Evolutionary conservation across 1,140 invertebrate genomes (phyloP).

Genomic region (Pogonus chalceus): DNA sequence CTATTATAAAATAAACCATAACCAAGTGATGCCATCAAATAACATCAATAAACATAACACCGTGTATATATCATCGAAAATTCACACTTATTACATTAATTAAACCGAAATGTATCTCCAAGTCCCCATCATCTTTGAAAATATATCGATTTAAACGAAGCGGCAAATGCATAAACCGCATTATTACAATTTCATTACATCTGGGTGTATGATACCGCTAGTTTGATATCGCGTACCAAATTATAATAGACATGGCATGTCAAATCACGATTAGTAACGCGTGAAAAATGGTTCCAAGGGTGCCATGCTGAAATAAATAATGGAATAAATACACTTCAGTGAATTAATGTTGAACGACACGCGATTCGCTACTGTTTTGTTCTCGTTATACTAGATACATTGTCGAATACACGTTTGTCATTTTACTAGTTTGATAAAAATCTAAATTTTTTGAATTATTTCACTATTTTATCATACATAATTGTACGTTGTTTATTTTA

Average conservation of each 20-base stretch:
- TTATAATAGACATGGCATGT: conserved; percentile 31
- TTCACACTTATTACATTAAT: not conserved
- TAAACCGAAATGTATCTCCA: conserved; percentile 1
- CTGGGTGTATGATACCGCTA: no score
- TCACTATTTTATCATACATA: not conserved
- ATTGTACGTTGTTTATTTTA: not conserved
- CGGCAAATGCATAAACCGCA: not conserved
- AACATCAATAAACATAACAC: no score
- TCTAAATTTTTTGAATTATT: not conserved
- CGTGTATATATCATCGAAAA: no score
- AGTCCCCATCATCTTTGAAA: not conserved
- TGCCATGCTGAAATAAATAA: conserved; percentile 30
- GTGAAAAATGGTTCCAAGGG: conserved; percentile 29
- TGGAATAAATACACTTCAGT: conserved; percentile 32
- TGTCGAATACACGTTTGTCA: not conserved
- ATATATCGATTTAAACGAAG: not conserved
- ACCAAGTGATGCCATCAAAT: no score
- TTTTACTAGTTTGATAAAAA: not conserved
- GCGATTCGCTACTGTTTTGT: conserved; percentile 22
- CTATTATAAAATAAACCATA: no score
- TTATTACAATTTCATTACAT: no score
- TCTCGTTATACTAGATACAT: not conserved
- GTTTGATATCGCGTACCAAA: conserved; percentile 11
- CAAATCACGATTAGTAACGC: conserved; percentile 33
- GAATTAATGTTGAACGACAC: conserved; percentile 30